These are phyloP conservation scores for Macrochelys suwanniensis DNA, from an alignment of 2,797 vertebrate genomes.

Conservation along the genomic window DNA sequence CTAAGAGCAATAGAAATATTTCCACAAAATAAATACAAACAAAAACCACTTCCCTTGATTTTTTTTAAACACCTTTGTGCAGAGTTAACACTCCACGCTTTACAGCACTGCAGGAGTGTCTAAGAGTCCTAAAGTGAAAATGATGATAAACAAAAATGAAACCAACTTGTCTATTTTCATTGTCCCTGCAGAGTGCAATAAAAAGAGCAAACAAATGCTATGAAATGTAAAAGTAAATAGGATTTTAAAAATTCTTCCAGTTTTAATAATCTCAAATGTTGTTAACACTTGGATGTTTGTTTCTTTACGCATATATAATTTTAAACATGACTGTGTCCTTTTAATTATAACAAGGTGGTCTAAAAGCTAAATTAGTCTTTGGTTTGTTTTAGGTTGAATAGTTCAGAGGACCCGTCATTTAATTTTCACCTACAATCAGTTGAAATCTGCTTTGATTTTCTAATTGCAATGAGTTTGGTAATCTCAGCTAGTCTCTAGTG, in stretches of 20 bases:
- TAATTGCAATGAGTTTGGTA: background rate
- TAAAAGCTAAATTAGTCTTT: conserved; percentile 19
- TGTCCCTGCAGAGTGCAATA: background rate
- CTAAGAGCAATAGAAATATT: background rate
- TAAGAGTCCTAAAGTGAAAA: background rate
- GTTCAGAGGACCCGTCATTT: background rate
- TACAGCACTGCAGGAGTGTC: background rate
- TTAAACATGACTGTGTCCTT: conserved; percentile 26
- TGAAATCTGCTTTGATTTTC: background rate
- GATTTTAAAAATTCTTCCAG: background rate
- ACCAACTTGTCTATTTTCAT: fast-evolving
- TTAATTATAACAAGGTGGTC: background rate
- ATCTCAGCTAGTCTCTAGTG: conserved; percentile 13
- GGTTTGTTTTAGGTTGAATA: background rate
- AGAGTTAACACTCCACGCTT: background rate
- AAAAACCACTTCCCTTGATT: no score
- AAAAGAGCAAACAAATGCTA: background rate
- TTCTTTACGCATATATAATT: background rate
- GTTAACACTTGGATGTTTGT: background rate
- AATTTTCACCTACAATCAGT: conserved; percentile 9
- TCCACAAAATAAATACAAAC: background rate
- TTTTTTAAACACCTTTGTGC: background rate
- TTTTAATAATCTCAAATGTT: background rate
- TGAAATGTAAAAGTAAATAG: background rate
- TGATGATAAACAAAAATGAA: background rate